Evolutionary conservation across 2,888 invertebrate genomes (phyloP).

Genomic region (Spilarctia lutea): DNA sequence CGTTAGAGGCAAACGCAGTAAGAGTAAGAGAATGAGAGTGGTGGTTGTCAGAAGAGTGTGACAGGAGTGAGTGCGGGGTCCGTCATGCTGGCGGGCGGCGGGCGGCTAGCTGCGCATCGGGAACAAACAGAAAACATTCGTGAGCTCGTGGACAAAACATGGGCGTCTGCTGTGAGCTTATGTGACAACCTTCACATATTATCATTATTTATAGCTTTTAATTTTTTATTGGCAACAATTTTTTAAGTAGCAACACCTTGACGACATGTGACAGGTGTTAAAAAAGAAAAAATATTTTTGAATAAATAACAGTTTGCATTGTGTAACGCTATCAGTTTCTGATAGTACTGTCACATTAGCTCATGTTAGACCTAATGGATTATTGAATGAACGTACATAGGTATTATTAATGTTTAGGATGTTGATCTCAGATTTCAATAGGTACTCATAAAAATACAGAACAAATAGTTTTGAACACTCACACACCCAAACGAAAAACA

Average conservation of each 20-base stretch:
- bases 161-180: background rate
- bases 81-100: conserved; percentile 45
- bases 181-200: conserved; percentile 2
- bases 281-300: background rate
- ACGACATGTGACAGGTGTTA: background rate
- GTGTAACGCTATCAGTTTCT: background rate
- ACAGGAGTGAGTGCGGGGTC: conserved; percentile 47
- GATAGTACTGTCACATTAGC: background rate
- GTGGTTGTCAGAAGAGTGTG: conserved; percentile 35
- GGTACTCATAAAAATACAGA: background rate
- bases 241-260: background rate
- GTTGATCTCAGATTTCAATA: background rate
- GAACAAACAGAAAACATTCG: conserved; percentile 52
- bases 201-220: background rate
- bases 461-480: background rate
- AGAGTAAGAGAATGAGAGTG: conserved; percentile 10
- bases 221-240: background rate
- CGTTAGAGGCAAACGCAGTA: conserved; percentile 8
- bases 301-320: background rate
- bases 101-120: conserved; percentile 54
- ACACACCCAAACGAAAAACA: background rate
- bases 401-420: background rate
- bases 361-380: background rate
- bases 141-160: conserved; percentile 35
- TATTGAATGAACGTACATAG: background rate